Percentiles rank a stretch among this genome's conserved stretches.
Conservation (phyloP, 1,140 invertebrate genomes). For the Armadillidium nasatum region DNA sequence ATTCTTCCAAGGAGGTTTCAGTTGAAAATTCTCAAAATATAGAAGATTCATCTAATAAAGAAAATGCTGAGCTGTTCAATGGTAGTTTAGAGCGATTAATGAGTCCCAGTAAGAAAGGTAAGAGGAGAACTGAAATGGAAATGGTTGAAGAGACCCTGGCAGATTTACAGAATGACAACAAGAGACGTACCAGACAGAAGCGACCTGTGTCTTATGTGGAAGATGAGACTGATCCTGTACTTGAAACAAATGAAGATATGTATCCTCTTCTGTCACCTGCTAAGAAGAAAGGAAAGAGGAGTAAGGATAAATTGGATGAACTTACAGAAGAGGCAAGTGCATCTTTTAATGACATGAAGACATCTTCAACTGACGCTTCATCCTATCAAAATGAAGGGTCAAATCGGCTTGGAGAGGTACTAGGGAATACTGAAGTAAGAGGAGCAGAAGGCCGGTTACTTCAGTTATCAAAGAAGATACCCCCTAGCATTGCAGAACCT, state of each 20-base stretch:
- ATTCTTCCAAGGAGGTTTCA: too few relatives aligned
- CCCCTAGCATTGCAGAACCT: slow-evolving; percentile 26
- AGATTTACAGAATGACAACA: slow-evolving; percentile 22
- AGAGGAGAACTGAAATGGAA: neutral
- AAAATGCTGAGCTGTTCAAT: neutral
- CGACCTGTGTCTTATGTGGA: slow-evolving; percentile 42
- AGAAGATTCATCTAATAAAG: neutral
- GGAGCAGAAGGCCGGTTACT: neutral
- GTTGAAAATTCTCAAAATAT: too few relatives aligned
- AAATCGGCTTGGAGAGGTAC: too few relatives aligned
- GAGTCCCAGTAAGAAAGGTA: neutral
- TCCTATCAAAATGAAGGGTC: too few relatives aligned
- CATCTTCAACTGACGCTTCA: too few relatives aligned
- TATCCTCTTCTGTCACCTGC: slow-evolving; percentile 30
- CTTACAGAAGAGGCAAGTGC: too few relatives aligned
- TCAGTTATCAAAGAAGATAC: neutral
- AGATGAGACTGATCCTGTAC: slow-evolving; percentile 43
- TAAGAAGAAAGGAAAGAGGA: slow-evolving; percentile 35
- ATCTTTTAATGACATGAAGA: too few relatives aligned
- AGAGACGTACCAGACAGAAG: slow-evolving; percentile 40
- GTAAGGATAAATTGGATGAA: slow-evolving; percentile 22
- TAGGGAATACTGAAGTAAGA: too few relatives aligned
- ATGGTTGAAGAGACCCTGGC: neutral
- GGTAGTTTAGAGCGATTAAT: neutral
- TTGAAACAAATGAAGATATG: slow-evolving; percentile 43